phyloP scores from a whole-genome alignment of 2,888 invertebrate genomes.

The Lasioglossum calceatum region DNA sequence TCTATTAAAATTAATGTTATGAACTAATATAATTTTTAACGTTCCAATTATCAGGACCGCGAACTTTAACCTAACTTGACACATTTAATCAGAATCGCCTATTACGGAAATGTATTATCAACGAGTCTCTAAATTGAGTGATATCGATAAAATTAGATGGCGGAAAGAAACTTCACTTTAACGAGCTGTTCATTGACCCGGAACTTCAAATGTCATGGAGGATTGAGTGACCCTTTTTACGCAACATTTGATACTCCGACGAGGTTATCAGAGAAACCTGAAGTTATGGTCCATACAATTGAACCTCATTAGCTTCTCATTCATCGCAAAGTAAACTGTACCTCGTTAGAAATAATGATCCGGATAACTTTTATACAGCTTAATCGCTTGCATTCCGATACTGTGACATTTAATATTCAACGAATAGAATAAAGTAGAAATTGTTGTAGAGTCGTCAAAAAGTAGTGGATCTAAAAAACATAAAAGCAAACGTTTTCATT shows the following conservation, averaged over 20 bases:
- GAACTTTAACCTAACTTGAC: neutral
- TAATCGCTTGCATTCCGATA: neutral
- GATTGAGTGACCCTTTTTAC: constrained; percentile 34
- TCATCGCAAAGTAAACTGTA: neutral
- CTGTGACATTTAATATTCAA: neutral
- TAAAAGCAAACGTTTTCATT: no score
- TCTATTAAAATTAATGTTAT: neutral
- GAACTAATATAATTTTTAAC: neutral
- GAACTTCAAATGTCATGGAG: constrained; percentile 45
- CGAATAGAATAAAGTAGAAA: neutral
- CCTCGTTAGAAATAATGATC: neutral
- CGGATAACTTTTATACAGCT: neutral
- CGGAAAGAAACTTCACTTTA: constrained; percentile 50
- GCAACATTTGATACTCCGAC: constrained; percentile 20
- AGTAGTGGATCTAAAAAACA: neutral
- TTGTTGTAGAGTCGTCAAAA: neutral
- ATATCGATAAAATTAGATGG: constrained; percentile 55
- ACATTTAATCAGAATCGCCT: neutral
- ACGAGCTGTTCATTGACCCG: constrained; percentile 59
- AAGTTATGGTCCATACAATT: constrained; percentile 34
- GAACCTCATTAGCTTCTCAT: constrained; percentile 11
- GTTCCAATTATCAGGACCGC: neutral
- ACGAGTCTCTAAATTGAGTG: constrained; percentile 27
- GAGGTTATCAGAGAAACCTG: constrained; percentile 14
- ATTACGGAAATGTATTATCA: constrained; percentile 27